These are phyloP conservation scores for Palloptera scutellata DNA, from an alignment of 2,888 invertebrate genomes.

Conservation along the genomic window DNA sequence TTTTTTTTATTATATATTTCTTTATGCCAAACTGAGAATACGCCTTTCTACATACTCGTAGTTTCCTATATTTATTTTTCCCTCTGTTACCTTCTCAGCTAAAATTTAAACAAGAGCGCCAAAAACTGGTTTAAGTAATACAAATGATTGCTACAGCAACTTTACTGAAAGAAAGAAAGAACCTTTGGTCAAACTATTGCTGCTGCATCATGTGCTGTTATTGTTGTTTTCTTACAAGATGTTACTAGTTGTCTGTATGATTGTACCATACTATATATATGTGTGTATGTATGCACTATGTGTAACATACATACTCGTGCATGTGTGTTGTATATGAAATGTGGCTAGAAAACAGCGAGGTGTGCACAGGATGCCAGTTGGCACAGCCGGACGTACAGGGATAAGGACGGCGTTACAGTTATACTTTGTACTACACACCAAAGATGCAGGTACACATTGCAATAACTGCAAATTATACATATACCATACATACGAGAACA, in stretches of 20 bases:
- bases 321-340: background rate
- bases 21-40: constrained; percentile 18
- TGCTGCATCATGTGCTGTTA: too few species aligned
- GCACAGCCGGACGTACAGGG: background rate
- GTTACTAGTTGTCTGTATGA: too few species aligned
- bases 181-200: too few species aligned
- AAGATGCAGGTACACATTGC: background rate
- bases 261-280: background rate
- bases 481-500: background rate
- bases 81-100: too few species aligned
- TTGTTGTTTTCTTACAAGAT: too few species aligned
- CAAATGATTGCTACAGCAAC: too few species aligned
- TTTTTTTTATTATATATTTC: constrained; percentile 7
- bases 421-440: background rate
- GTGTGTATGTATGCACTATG: constrained; percentile 1
- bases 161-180: too few species aligned
- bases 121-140: too few species aligned
- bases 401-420: constrained; percentile 5
- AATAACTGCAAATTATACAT: constrained; percentile 23
- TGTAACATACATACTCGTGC: too few species aligned
- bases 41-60: background rate
- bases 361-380: background rate
- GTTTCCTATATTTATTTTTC: too few species aligned
- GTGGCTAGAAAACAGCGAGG: background rate
- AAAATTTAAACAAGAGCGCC: too few species aligned